Evolutionary conservation across 1,140 invertebrate species (phyloP).

Genomic region (Platyscapa corneri): DNA sequence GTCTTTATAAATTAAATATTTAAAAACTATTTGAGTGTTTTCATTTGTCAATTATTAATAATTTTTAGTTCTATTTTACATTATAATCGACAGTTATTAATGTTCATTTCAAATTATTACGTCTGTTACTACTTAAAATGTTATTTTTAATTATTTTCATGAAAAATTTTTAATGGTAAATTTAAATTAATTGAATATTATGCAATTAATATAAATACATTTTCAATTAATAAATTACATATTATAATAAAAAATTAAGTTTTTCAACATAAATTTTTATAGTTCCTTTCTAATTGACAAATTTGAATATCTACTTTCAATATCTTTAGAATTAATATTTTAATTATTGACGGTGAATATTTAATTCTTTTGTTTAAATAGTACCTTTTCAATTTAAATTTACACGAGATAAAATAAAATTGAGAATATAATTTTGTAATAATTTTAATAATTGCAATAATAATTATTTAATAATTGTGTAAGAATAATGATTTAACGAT

Average conservation of each 20-base stretch:
- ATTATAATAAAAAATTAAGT: constrained; percentile 1
- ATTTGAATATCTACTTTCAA: neutral
- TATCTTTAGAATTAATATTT: neutral
- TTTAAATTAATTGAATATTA: neutral
- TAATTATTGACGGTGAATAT: neutral
- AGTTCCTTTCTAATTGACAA: too few relatives aligned
- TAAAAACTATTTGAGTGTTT: neutral
- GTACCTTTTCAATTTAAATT: neutral
- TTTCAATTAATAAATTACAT: neutral
- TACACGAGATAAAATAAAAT: neutral
- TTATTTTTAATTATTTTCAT: neutral
- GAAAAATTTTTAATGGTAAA: too few relatives aligned
- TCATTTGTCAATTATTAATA: neutral
- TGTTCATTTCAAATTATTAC: neutral
- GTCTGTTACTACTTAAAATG: neutral
- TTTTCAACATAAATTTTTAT: too few relatives aligned
- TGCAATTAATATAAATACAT: neutral
- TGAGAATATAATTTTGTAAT: neutral
- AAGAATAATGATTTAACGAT: too few relatives aligned
- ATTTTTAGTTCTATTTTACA: neutral
- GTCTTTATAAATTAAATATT: too few relatives aligned
- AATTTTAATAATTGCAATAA: too few relatives aligned
- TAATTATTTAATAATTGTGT: too few relatives aligned
- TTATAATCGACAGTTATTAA: neutral
- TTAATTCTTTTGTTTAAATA: neutral